phyloP scores from a whole-genome alignment of 2,113 vertebrate species.

The Henicopernis longicauda region DNA sequence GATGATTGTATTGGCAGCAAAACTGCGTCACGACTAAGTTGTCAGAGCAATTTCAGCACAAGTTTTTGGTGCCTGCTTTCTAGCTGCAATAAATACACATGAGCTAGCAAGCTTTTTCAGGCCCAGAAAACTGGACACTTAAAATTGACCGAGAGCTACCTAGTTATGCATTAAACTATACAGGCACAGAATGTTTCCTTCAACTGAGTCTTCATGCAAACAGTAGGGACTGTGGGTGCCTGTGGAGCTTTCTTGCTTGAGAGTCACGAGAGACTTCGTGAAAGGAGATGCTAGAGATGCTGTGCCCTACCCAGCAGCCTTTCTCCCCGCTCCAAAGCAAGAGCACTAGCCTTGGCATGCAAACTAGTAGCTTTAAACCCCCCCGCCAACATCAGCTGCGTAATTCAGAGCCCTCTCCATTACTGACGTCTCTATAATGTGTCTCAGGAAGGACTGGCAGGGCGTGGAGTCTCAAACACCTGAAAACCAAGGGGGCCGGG shows the following conservation, averaged over 20 bases:
- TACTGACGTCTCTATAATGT: no score
- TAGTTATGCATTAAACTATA: background rate
- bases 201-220: background rate
- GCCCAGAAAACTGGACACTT: background rate
- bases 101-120: background rate
- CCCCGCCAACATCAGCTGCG: background rate
- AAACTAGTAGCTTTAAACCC: background rate
- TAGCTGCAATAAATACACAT: background rate
- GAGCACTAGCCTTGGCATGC: accelerated
- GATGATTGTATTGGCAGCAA: background rate
- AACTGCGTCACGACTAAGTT: background rate
- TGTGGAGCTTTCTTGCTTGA: background rate
- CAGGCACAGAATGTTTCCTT: background rate
- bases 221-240: accelerated
- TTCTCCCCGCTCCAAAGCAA: background rate
- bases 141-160: background rate
- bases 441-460: background rate
- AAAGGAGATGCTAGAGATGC: background rate
- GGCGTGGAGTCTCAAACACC: accelerated
- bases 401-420: background rate
- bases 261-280: accelerated
- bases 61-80: background rate
- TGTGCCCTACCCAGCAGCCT: background rate
- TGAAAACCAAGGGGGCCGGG: background rate
- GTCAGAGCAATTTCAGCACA: background rate